These are phyloP conservation scores for Characodon lateralis DNA, from an alignment of 2,797 vertebrate species.

Conservation along the genomic window DNA sequence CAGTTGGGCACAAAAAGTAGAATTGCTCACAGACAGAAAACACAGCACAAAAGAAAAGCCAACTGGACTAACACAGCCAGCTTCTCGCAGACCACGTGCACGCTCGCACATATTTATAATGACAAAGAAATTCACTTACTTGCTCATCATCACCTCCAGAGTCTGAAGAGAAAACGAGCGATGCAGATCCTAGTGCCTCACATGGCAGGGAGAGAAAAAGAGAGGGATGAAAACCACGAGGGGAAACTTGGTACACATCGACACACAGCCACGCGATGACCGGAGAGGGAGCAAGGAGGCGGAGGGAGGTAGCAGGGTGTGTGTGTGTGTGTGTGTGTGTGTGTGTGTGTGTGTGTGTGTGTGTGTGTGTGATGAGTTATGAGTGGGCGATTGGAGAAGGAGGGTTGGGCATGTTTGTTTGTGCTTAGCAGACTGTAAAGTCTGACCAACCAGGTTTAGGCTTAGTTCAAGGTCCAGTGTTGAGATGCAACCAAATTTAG, in stretches of 20 bases:
- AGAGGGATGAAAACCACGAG: slow-evolving; percentile 44
- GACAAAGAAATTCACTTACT: slow-evolving; percentile 47
- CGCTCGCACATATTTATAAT: slow-evolving; percentile 3
- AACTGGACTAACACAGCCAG: slow-evolving; percentile 13
- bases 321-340: slow-evolving; percentile 20
- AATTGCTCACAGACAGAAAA: slow-evolving; percentile 21
- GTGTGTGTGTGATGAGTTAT: neutral
- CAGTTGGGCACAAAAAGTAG: neutral
- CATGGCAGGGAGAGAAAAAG: slow-evolving; percentile 40
- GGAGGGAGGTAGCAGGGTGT: slow-evolving; percentile 31
- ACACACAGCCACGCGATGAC: slow-evolving; percentile 60
- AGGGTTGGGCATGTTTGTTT: slow-evolving; percentile 63
- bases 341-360: slow-evolving; percentile 28
- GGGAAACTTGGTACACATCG: slow-evolving; percentile 67
- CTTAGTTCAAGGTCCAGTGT: neutral
- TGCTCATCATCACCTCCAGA: slow-evolving; percentile 54
- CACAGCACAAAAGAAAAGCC: slow-evolving; percentile 41
- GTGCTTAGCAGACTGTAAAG: slow-evolving; percentile 73
- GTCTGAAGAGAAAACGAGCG: slow-evolving; percentile 18
- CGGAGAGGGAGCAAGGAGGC: slow-evolving; percentile 58
- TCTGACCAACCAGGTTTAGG: slow-evolving; percentile 22
- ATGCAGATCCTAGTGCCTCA: slow-evolving; percentile 41
- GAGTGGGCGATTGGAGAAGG: slow-evolving; percentile 5
- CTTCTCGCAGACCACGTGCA: slow-evolving; percentile 6
- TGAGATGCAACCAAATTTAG: neutral